Conservation (phyloP, 2,797 vertebrate genomes). For the Serranus cabrilla region DNA sequence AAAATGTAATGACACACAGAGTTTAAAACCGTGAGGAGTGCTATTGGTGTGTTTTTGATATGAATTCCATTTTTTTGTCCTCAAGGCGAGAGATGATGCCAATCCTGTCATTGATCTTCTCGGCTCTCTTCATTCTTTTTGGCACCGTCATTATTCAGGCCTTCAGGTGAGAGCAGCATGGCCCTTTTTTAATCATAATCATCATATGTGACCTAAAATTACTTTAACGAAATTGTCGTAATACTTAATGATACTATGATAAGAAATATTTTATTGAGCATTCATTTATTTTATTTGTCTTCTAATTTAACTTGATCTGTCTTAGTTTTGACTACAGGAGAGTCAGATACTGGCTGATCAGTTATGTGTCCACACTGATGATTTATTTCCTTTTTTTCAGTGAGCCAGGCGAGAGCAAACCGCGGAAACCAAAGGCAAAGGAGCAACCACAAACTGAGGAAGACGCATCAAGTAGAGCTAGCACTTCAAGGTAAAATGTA, state of each 20-base stretch:
- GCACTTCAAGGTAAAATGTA: slow-evolving; percentile 83
- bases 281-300: background rate
- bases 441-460: slow-evolving; percentile 81
- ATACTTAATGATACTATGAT: background rate
- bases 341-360: background rate
- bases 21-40: background rate
- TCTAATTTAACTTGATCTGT: background rate
- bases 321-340: background rate
- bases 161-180: slow-evolving; percentile 88
- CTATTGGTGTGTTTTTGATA: background rate
- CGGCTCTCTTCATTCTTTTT: slow-evolving; percentile 95
- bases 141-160: slow-evolving; percentile 96
- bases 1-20: background rate
- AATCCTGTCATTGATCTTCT: slow-evolving; percentile 95
- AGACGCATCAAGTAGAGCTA: slow-evolving; percentile 73
- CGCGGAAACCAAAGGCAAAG: slow-evolving; percentile 86
- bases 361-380: background rate
- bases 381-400: slow-evolving; percentile 74
- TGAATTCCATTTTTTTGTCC: background rate
- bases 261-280: background rate
- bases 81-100: slow-evolving; percentile 97
- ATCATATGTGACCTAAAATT: background rate
- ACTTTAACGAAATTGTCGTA: background rate
- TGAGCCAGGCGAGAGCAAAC: slow-evolving; percentile 91
- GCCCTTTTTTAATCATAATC: background rate